Base-by-base conservation (phyloP, 2,797 vertebrate species). In the Cynodonichthys magdalenae region DNA sequence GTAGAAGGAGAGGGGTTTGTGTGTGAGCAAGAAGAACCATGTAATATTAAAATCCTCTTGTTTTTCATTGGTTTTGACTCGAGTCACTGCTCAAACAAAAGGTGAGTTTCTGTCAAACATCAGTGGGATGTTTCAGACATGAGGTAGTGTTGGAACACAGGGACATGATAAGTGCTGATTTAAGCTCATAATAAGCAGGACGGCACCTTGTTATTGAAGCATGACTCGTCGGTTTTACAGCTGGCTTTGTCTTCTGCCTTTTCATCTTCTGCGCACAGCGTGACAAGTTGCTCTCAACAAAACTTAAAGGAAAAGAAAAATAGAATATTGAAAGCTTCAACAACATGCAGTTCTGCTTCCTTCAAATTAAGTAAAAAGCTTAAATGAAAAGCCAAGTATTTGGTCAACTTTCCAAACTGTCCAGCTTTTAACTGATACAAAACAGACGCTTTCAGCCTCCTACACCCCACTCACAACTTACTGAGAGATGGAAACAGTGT, bases 191-290 rank as follows among this genome's bases (percentile, higher is more conserved):
- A 84, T 71, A 63, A 78, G 61, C 53, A 69, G 56, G 56, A 15
- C 36, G 20, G 4, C 0, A 12, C 62, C 72, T 69, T 81, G 69
- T 87, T 65, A 81, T 87, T 85, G 74, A 74, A 54, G 72, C 54
- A 7, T 67, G 63, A 74, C 56, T 48, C 49, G 58, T 77, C 75
- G 54, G 46, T 75, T 65, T 61, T 62, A 44, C 79, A 82, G 77
- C 80, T 87, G 80, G 53, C 64, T 80, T 74, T 80, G 69, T 78
- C 70, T 72, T 53, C 72, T 48, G 51, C 59, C 69, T 71, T 36
- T 69, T 86, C 74, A 78, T 87, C 65, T 71, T 59, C 31, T 24
- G 41, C 52, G 58, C 62, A 66, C 65, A 20, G 19, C 2, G 2
- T 57, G 28, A 73, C 68, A 59, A 39, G 50, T 29, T 3, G 72